A percentile compares a stretch with the other conserved stretches of the same genome.
phyloP scores from a whole-genome alignment of 1,140 invertebrate species.

The Papilio glaucus region DNA sequence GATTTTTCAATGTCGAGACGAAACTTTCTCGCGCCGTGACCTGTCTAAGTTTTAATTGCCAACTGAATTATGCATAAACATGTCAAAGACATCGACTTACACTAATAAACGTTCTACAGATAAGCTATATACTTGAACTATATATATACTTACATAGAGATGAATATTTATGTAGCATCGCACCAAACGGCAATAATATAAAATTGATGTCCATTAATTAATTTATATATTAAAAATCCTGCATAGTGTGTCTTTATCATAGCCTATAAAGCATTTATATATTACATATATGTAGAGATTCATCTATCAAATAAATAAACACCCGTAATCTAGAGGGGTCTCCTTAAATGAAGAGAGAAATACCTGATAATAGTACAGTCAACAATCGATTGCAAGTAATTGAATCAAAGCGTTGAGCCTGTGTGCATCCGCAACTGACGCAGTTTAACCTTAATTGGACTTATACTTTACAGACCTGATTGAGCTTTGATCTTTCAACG shows the following conservation, averaged over 20 bases:
- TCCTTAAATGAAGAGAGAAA: conserved; percentile 7
- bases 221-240: too few species aligned
- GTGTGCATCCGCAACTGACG: neutral
- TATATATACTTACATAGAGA: neutral
- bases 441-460: conserved; percentile 7
- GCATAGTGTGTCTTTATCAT: too few species aligned
- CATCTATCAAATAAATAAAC: too few species aligned
- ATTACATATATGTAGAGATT: too few species aligned
- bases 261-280: too few species aligned
- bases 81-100: neutral
- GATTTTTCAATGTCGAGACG: conserved; percentile 9
- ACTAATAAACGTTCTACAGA: neutral
- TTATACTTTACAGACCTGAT: neutral
- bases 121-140: neutral
- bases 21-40: conserved; percentile 3
- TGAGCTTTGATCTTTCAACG: neutral
- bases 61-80: conserved; percentile 23
- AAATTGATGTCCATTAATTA: too few species aligned
- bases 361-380: neutral
- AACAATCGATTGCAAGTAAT: conserved; percentile 13
- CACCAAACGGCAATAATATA: too few species aligned
- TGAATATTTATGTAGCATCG: neutral
- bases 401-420: conserved; percentile 5
- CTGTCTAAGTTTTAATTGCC: conserved; percentile 14
- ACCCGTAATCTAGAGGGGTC: neutral